A percentile compares a stretch with the other conserved stretches of the same genome.
phyloP scores from a whole-genome alignment of 2,113 vertebrate genomes.

The Ciconia maguari region DNA sequence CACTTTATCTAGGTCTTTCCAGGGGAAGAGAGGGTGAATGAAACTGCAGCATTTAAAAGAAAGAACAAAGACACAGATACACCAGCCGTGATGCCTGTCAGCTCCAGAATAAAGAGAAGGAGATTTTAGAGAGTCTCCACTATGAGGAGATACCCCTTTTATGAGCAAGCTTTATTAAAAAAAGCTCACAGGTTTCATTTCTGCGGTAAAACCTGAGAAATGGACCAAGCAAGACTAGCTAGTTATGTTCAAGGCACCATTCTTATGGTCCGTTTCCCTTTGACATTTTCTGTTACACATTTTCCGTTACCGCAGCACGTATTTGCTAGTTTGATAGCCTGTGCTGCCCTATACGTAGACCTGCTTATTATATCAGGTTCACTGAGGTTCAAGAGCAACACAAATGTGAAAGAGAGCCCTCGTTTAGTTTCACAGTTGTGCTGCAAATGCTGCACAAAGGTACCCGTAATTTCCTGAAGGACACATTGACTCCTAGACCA shows the following conservation, averaged over 20 bases:
- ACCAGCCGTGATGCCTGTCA: neutral
- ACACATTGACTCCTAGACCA: neutral
- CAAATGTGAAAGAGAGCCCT: neutral
- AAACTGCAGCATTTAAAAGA: neutral
- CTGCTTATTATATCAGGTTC: neutral
- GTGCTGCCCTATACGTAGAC: neutral
- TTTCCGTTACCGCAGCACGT: neutral
- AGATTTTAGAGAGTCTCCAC: neutral
- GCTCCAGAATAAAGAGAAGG: neutral
- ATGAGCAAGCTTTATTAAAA: neutral
- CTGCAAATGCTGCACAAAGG: neutral
- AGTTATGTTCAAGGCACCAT: neutral
- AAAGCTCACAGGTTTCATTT: neutral
- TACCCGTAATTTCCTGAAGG: neutral
- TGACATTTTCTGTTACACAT: neutral
- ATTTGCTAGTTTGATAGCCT: neutral
- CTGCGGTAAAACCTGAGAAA: neutral
- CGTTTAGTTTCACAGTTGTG: neutral
- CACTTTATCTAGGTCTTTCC: conserved; percentile 28
- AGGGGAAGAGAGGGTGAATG: neutral
- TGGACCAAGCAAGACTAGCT: neutral
- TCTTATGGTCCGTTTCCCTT: neutral
- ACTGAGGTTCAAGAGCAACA: neutral
- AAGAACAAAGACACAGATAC: neutral
- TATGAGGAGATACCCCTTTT: neutral